Evolutionary conservation across 2,888 invertebrate species (phyloP).

Genomic region (Heliconius hortense): DNA sequence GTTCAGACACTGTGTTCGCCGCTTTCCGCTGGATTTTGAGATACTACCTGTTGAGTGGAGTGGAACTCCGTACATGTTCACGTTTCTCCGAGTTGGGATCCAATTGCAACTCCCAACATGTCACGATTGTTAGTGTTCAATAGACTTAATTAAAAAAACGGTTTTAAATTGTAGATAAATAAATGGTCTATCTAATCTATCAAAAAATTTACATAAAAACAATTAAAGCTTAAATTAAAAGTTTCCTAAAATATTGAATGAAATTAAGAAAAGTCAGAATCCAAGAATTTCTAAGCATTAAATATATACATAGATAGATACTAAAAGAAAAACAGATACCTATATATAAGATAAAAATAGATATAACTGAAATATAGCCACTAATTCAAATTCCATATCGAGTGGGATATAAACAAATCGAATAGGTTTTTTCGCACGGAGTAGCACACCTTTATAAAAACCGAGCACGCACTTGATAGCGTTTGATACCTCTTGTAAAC

Average conservation of each 20-base stretch:
- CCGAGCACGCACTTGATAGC: constrained; percentile 39
- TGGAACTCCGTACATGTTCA: too few species aligned
- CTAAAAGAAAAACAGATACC: not conserved
- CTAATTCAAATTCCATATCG: constrained; percentile 35
- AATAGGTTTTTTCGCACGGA: constrained; percentile 32
- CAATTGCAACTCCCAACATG: not conserved
- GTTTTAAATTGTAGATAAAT: too few species aligned
- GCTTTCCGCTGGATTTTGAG: not conserved
- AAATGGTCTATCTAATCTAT: not conserved
- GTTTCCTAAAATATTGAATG: too few species aligned
- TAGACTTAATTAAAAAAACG: too few species aligned
- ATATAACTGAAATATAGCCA: constrained; percentile 2
- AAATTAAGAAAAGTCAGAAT: too few species aligned
- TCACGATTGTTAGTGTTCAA: not conserved
- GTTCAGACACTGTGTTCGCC: not conserved
- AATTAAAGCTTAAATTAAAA: too few species aligned
- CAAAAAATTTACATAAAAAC: not conserved
- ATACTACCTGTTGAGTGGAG: not conserved
- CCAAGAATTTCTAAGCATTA: not conserved
- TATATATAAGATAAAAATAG: constrained; percentile 1
- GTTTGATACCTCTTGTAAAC: constrained; percentile 39
- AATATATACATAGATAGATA: not conserved
- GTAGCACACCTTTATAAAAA: constrained; percentile 36
- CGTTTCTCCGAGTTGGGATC: not conserved
- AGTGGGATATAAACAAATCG: constrained; percentile 33